Percentiles rank a stretch among this genome's conserved stretches.
These are phyloP conservation scores for Plectrocnemia conspersa DNA, from an alignment of 1,140 invertebrate genomes.

Conservation along the genomic window DNA sequence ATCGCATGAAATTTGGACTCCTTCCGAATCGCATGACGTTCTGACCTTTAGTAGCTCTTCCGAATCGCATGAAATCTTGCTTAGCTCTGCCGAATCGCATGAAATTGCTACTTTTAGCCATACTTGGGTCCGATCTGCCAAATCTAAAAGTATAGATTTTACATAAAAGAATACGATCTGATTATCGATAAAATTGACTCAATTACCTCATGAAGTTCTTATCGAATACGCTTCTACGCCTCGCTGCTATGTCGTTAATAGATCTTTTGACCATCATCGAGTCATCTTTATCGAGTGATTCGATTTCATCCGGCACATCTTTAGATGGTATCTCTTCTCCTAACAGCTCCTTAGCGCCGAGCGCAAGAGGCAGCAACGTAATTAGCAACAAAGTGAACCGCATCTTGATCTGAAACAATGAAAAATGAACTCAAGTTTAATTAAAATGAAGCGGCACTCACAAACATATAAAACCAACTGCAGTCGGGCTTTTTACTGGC, in stretches of 20 bases:
- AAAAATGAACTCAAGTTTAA: background rate
- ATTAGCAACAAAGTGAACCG: slow-evolving; percentile 16
- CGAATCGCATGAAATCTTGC: slow-evolving; percentile 13
- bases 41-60: slow-evolving; percentile 3
- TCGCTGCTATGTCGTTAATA: slow-evolving; percentile 29
- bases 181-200: too few relatives aligned
- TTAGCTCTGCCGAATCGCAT: slow-evolving; percentile 31
- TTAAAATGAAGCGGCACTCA: too few relatives aligned
- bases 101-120: slow-evolving; percentile 7
- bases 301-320: slow-evolving; percentile 11
- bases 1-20: slow-evolving; percentile 14
- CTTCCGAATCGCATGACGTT: slow-evolving; percentile 6
- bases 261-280: slow-evolving; percentile 29
- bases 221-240: slow-evolving; percentile 31
- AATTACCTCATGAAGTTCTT: slow-evolving; percentile 34
- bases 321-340: slow-evolving; percentile 32
- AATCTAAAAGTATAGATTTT: slow-evolving; percentile 31
- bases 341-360: slow-evolving; percentile 28
- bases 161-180: too few relatives aligned
- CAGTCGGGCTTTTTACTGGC: too few relatives aligned
- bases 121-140: slow-evolving; percentile 27
- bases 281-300: slow-evolving; percentile 3
- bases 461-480: too few relatives aligned
- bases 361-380: slow-evolving; percentile 19
- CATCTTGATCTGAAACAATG: slow-evolving; percentile 26